Conservation (phyloP, 30 jellyfish, hydroid and myxozoan genomes). For the Hydra vulgaris region DNA sequence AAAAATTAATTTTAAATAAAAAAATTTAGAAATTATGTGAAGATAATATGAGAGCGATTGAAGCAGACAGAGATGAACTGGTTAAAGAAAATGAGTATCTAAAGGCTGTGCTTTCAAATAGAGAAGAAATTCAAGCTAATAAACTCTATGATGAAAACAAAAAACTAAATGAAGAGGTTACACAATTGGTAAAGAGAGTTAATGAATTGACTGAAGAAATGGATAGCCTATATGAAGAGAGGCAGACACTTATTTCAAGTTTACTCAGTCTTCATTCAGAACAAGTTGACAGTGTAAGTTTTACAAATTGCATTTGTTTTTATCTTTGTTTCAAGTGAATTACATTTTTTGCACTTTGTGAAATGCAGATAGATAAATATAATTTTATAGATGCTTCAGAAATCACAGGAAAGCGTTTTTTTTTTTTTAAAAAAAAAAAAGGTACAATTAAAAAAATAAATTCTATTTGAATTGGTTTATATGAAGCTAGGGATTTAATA, state of each 20-base stretch:
- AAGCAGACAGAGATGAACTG: slow-evolving; percentile 67
- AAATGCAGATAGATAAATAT: too few species aligned
- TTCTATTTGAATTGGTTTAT: too few species aligned
- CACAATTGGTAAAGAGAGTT: slow-evolving; percentile 47
- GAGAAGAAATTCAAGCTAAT: slow-evolving; percentile 56
- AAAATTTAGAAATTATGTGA: slow-evolving; percentile 40
- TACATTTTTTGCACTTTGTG: too few species aligned
- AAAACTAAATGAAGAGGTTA: slow-evolving; percentile 34
- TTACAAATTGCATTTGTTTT: not conserved
- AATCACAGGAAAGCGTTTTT: too few species aligned
- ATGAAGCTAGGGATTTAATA: too few species aligned
- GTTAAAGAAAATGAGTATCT: slow-evolving; percentile 51
- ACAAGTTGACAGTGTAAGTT: slow-evolving; percentile 72
- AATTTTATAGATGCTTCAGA: too few species aligned
- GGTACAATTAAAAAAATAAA: too few species aligned
- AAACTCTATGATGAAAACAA: slow-evolving; percentile 42
- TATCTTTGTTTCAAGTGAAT: not conserved
- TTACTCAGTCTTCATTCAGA: slow-evolving; percentile 64
- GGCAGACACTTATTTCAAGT: slow-evolving; percentile 74
- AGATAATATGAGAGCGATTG: slow-evolving; percentile 41
- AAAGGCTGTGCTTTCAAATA: slow-evolving; percentile 65
- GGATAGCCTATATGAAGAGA: slow-evolving; percentile 50
- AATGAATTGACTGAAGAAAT: slow-evolving; percentile 43
- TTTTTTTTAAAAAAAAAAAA: too few species aligned
- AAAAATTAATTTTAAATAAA: too few species aligned